Evolutionary conservation across 92 coral and sea anemone species (phyloP).

Genomic region (Chrysogorgia sp.): DNA sequence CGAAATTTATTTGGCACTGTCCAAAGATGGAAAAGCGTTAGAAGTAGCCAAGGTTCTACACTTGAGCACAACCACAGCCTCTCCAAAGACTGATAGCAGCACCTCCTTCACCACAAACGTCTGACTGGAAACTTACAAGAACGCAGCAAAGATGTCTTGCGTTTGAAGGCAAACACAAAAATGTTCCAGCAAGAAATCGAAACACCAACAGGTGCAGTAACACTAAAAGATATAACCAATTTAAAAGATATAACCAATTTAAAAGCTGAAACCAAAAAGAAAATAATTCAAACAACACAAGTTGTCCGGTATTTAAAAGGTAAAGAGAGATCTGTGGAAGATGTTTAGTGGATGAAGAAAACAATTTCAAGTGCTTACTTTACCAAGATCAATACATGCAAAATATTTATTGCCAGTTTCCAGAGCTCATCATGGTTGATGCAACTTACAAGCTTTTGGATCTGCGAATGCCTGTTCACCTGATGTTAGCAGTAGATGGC

Average conservation of each 20-base stretch:
- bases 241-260: constrained; percentile 42
- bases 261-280: constrained; percentile 39
- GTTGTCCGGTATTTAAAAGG: constrained; percentile 33
- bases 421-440: constrained; percentile 28
- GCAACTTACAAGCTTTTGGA: constrained; percentile 58
- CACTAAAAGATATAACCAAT: constrained; percentile 62
- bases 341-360: constrained; percentile 50
- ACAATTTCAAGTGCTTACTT: constrained; percentile 46
- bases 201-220: constrained; percentile 54
- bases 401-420: constrained; percentile 17
- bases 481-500: constrained; percentile 57
- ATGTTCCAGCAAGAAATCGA: constrained; percentile 49
- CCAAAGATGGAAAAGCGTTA: constrained; percentile 41
- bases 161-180: constrained; percentile 60
- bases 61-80: constrained; percentile 35
- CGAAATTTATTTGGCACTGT: constrained; percentile 34
- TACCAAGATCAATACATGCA: constrained; percentile 55
- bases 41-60: constrained; percentile 27
- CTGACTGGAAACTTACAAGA: constrained; percentile 23
- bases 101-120: constrained; percentile 50
- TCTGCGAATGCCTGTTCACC: constrained; percentile 57
- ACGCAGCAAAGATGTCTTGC: constrained; percentile 33
- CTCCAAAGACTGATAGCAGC: constrained; percentile 40
- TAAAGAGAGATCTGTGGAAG: constrained; percentile 37
- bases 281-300: too few relatives aligned